phyloP scores from a whole-genome alignment of 2,113 vertebrate genomes.

The Rhegmatorhina hoffmannsi region DNA sequence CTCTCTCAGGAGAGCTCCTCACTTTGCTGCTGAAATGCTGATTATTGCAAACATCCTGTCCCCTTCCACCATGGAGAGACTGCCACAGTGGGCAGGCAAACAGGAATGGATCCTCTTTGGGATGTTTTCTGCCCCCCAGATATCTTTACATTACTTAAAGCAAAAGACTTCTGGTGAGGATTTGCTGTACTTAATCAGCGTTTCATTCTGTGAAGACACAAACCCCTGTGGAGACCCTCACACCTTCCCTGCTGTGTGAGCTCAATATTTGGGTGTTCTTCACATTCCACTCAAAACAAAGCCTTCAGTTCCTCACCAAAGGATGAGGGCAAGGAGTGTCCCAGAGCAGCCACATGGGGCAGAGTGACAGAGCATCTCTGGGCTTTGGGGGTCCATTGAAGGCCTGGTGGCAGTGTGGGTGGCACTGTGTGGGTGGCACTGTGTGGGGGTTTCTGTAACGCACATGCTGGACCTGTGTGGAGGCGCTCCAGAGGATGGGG shows the following conservation, averaged over 20 bases:
- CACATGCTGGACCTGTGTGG: rapidly evolving
- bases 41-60: background rate
- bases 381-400: background rate
- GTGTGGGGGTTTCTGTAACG: background rate
- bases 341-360: background rate
- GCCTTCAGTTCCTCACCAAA: background rate
- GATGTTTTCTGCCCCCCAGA: background rate
- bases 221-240: background rate
- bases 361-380: background rate
- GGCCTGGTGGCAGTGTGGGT: background rate
- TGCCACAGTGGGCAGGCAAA: background rate
- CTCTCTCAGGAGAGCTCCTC: background rate
- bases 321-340: background rate
- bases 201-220: background rate
- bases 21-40: background rate
- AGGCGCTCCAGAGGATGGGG: background rate
- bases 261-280: background rate
- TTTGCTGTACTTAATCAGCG: background rate
- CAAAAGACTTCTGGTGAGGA: background rate
- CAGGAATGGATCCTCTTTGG: background rate
- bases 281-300: background rate
- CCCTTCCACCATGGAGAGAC: background rate
- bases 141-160: background rate
- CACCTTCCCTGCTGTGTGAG: background rate
- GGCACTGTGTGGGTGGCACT: background rate